Conservation (phyloP, 2,888 invertebrate genomes). For the Epiperipatus broadwayi region DNA sequence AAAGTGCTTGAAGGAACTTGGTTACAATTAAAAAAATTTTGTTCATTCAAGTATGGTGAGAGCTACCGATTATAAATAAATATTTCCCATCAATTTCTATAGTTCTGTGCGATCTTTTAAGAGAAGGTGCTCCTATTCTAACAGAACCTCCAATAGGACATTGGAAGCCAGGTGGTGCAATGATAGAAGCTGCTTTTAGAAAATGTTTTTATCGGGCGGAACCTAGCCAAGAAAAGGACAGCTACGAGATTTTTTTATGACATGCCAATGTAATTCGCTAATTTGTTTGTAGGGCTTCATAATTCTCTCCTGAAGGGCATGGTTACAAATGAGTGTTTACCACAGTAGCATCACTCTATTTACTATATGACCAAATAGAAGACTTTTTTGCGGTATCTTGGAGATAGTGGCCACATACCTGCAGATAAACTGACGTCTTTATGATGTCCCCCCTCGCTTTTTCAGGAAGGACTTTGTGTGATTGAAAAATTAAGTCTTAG, state of each 20-base stretch:
- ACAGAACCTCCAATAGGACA: conserved; percentile 75
- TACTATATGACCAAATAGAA: conserved; percentile 61
- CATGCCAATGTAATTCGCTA: conserved; percentile 96
- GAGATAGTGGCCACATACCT: conserved; percentile 79
- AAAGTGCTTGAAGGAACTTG: conserved; percentile 47
- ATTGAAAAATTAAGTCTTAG: no score
- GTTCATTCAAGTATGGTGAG: conserved; percentile 78
- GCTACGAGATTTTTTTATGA: conserved; percentile 76
- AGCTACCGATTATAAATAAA: conserved; percentile 64
- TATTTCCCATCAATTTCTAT: conserved; percentile 40
- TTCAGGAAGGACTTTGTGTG: no score
- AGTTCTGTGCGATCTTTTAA: conserved; percentile 49
- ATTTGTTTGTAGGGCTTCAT: conserved; percentile 67
- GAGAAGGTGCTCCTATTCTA: conserved; percentile 83
- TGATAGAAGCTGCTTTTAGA: conserved; percentile 88
- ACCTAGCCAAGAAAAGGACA: conserved; percentile 54
- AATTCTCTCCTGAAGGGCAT: conserved; percentile 91
- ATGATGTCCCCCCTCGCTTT: no score
- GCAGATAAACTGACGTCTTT: conserved; percentile 36
- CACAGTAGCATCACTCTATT: conserved; percentile 85
- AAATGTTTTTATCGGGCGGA: conserved; percentile 78
- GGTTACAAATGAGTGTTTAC: conserved; percentile 75
- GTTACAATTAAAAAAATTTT: conserved; percentile 55
- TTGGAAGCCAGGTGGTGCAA: conserved; percentile 77
- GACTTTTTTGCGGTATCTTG: conserved; percentile 58